Evolutionary conservation across 92 coral and sea anemone genomes (phyloP).

Genomic region (Palythoa heliodiscus): DNA sequence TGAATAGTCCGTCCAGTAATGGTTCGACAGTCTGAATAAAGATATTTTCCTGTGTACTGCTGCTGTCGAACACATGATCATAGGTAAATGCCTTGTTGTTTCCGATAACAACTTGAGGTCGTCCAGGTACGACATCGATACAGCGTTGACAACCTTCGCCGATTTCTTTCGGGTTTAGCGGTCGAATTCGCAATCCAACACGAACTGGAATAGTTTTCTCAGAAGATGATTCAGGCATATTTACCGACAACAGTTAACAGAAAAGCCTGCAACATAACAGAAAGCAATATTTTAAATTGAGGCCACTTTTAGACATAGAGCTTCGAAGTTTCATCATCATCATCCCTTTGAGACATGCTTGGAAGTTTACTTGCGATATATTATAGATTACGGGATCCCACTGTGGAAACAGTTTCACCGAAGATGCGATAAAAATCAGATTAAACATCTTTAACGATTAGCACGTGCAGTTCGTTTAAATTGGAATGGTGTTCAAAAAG

Average conservation of each 20-base stretch:
- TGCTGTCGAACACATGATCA: conserved; percentile 81
- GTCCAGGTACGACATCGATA: conserved; percentile 76
- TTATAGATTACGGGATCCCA: too few relatives aligned
- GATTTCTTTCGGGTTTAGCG: conserved; percentile 79
- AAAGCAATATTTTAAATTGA: too few relatives aligned
- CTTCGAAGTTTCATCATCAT: too few relatives aligned
- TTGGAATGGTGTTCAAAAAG: too few relatives aligned
- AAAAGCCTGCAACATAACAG: neutral
- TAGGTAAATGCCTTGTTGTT: conserved; percentile 91
- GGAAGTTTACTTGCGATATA: too few relatives aligned
- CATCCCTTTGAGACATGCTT: too few relatives aligned
- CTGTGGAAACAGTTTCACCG: too few relatives aligned
- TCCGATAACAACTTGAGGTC: conserved; percentile 90
- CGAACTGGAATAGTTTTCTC: conserved; percentile 91
- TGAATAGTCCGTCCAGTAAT: conserved; percentile 76
- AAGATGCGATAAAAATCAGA: too few relatives aligned
- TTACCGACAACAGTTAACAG: neutral
- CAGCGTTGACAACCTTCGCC: conserved; percentile 93
- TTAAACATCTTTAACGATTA: too few relatives aligned
- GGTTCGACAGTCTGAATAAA: conserved; percentile 77
- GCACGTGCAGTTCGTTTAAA: too few relatives aligned
- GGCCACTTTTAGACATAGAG: too few relatives aligned
- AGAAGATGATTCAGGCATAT: conserved; percentile 72
- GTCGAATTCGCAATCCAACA: conserved; percentile 90
- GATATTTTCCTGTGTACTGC: conserved; percentile 72